Evolutionary conservation across 2,888 invertebrate genomes (phyloP).

Genomic region (Erynnis tages): DNA sequence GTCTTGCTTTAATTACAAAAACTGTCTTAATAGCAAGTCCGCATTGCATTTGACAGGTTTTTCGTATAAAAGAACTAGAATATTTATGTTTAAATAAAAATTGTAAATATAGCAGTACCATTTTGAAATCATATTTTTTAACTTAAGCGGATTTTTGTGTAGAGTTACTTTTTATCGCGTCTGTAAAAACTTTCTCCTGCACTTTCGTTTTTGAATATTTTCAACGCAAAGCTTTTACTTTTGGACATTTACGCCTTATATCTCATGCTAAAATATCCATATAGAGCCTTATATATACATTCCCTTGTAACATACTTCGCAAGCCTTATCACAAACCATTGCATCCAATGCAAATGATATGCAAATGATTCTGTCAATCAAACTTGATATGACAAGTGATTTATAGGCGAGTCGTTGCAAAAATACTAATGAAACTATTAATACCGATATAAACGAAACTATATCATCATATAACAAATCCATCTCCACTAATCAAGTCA

Average conservation of each 20-base stretch:
- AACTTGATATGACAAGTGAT: background rate
- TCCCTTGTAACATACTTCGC: no score
- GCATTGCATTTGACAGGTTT: no score
- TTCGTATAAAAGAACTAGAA: no score
- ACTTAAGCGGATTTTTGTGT: constrained; percentile 1
- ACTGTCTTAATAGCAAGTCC: no score
- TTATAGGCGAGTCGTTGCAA: background rate
- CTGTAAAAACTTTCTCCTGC: constrained; percentile 60
- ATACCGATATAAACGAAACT: no score
- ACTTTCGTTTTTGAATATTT: constrained; percentile 30
- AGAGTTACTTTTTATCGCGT: constrained; percentile 30
- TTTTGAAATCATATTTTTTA: background rate
- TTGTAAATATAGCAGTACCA: no score
- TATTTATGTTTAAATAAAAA: no score
- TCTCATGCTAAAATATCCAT: no score
- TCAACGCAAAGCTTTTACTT: constrained; percentile 24
- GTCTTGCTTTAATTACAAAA: no score
- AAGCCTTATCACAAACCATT: no score
- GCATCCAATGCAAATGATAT: background rate
- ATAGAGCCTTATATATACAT: no score
- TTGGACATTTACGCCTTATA: constrained; percentile 4
- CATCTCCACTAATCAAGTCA: constrained; percentile 23
- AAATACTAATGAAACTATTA: constrained; percentile 7
- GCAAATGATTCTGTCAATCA: background rate
- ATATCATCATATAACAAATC: no score